phyloP scores from a whole-genome alignment of 2,113 vertebrate genomes.

The Ornithorhynchus anatinus region DNA sequence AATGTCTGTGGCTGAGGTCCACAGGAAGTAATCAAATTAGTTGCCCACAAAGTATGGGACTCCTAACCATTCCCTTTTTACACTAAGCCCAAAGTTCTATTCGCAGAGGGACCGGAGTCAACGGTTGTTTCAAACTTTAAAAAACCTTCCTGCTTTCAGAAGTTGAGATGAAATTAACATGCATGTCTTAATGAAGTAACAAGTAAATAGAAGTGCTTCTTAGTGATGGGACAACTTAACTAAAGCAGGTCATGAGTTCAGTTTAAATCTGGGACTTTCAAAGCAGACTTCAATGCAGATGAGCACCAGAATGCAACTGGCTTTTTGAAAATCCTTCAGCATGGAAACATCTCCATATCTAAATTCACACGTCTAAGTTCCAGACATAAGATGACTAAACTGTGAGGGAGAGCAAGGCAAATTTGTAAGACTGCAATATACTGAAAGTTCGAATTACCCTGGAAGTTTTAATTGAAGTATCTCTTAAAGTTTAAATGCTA shows the following conservation, averaged over 20 bases:
- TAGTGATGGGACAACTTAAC: neutral
- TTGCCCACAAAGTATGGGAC: neutral
- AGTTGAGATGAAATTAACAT: too few species aligned
- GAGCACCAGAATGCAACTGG: neutral
- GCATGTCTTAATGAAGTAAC: too few species aligned
- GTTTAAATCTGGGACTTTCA: neutral
- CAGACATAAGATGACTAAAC: too few species aligned
- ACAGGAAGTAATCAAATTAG: neutral
- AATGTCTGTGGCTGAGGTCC: neutral
- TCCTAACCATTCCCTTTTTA: neutral
- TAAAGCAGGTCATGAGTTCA: neutral
- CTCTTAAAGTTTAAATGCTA: slow-evolving; percentile 40
- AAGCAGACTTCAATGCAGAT: too few species aligned
- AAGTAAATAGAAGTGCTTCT: too few species aligned
- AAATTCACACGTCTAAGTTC: too few species aligned
- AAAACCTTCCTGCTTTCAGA: neutral
- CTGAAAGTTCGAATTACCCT: slow-evolving; percentile 2
- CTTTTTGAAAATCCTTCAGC: neutral
- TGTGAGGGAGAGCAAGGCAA: too few species aligned
- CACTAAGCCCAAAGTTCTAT: neutral
- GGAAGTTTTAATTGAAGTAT: slow-evolving; percentile 16
- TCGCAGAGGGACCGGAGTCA: neutral
- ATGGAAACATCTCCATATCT: neutral
- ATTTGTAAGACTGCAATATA: neutral
- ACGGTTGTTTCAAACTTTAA: neutral